These are phyloP conservation scores for Aplysia californica DNA, from an alignment of 1,140 invertebrate species.

Conservation along the genomic window DNA sequence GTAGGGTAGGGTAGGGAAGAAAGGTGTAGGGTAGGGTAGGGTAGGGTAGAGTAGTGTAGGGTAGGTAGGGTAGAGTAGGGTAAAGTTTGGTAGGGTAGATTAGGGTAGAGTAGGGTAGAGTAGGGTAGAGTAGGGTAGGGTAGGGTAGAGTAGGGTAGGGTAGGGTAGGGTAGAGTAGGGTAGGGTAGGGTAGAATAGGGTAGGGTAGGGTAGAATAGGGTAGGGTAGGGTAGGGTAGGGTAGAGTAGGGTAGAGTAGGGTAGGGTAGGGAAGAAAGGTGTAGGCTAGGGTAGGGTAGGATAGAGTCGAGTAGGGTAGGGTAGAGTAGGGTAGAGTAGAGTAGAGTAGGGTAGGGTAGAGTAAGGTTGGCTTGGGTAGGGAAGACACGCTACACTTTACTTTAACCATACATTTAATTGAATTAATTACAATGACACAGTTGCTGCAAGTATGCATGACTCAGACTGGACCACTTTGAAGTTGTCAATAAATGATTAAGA, in stretches of 20 bases:
- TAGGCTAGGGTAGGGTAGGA: too few relatives aligned
- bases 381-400: too few relatives aligned
- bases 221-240: constrained; percentile 2
- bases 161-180: constrained; percentile 4
- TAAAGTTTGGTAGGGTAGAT: background rate
- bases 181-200: background rate
- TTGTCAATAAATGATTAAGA: too few relatives aligned
- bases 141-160: background rate
- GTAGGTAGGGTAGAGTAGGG: constrained; percentile 2
- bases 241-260: background rate
- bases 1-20: background rate
- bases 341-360: too few relatives aligned
- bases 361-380: too few relatives aligned
- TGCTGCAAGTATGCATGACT: too few relatives aligned
- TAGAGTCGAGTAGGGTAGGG: too few relatives aligned
- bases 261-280: background rate
- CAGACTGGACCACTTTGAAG: too few relatives aligned
- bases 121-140: constrained; percentile 5
- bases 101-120: constrained; percentile 4
- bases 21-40: background rate
- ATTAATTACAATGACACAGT: too few relatives aligned
- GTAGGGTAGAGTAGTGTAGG: background rate
- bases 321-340: constrained; percentile 3
- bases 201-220: constrained; percentile 2
- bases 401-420: too few relatives aligned